Base-by-base conservation (phyloP, 2,888 invertebrate species). In the Melanostoma mellinum region DNA sequence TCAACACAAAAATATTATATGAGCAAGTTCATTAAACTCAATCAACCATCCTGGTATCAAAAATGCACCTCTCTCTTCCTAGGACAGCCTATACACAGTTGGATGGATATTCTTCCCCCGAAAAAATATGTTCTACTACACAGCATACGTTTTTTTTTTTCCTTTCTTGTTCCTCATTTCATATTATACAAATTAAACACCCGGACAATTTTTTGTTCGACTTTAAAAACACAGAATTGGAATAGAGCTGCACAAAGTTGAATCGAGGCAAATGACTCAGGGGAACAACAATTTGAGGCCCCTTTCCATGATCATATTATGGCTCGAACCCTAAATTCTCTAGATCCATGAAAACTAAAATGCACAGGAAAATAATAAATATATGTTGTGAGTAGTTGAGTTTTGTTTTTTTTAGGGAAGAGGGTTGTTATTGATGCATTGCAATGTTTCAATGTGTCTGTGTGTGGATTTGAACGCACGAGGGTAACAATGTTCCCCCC, bases 371-470 rank as follows among this genome's bases (percentile, higher is more conserved):
- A 68, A 63, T 20, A 20, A 20, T 20, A 20, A 20, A 20, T 20
- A 1, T 20, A 20, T 20, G 20, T 20, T 20, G 20, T 20, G 20
- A 20, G 20, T 20, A 20, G 20, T 20, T 20, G 20, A 67, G 38
- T 10, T 52, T 52, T 55, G n/a, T 10, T 3, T 33, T 3, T 10
- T 36, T 38, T 65, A 78, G 42, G 65, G 68, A 78, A 67, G 84
- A 84, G 84, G 84, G 84, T 84, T 84, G 84, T 52, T 84, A 84
- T 79, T 84, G 84, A 84, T 84, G 84, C 84, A 84, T 84, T 84
- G 58, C 84, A 67, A 48, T 69, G 58, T 55, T 30, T 40, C 40
- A 73, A 55, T 78, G n/a, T 82, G 69, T 36, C 46, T 75, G 60
- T 40, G 42, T 65, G 46, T 46, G 55, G 48, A 32, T 68, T 73